Conservation (phyloP, 2,113 vertebrate genomes). For the Todiramphus chloris region DNA sequence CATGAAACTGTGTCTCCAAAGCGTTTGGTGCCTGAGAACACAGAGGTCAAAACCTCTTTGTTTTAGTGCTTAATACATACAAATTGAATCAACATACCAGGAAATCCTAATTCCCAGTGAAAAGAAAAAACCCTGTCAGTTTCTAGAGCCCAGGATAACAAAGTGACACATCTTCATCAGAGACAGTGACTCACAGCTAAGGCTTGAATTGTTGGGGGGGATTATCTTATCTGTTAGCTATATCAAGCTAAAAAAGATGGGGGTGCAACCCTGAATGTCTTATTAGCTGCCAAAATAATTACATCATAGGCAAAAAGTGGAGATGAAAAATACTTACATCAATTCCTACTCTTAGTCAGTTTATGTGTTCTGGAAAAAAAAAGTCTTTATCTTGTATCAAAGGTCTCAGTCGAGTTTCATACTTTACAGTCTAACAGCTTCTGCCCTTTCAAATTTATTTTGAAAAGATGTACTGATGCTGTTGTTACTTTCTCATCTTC, state of each 20-base stretch:
- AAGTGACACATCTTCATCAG: conserved; percentile 24
- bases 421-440: not conserved
- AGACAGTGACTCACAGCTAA: conserved; percentile 24
- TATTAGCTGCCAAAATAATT: conserved; percentile 48
- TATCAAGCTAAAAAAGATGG: conserved; percentile 19
- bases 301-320: conserved; percentile 13
- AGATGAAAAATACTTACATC: conserved; percentile 29
- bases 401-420: not conserved
- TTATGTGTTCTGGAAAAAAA: not conserved
- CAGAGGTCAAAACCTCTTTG: not conserved
- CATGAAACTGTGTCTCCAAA: not conserved
- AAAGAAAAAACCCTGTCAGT: not conserved
- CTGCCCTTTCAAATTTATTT: not conserved
- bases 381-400: not conserved
- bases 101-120: not conserved
- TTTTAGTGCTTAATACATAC: not conserved
- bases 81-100: not conserved
- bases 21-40: not conserved
- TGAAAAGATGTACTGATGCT: not conserved
- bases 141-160: conserved; percentile 1
- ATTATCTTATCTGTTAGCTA: conserved; percentile 19
- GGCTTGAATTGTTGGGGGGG: not conserved
- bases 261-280: not conserved
- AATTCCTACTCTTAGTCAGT: conserved; percentile 4
- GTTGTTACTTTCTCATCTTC: not conserved